Evolutionary conservation across 2,888 invertebrate species (phyloP).

Genomic region (Agapostemon virescens): DNA sequence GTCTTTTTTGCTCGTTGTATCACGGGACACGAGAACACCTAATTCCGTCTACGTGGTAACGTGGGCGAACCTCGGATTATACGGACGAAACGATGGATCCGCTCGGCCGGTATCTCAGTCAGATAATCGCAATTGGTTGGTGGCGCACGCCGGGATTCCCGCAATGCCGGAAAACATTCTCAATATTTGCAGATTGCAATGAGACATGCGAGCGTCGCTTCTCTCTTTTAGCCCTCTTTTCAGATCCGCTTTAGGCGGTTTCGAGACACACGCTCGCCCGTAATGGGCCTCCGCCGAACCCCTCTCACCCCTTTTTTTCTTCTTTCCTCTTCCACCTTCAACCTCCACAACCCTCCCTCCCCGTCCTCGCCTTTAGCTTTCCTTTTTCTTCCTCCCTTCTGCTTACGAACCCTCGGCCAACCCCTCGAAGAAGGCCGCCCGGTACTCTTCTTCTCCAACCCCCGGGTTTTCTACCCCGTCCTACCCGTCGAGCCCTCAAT

Average conservation of each 20-base stretch:
- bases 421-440: conserved; percentile 62
- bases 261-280: conserved; percentile 70
- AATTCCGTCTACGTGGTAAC: conserved; percentile 51
- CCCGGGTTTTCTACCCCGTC: conserved; percentile 50
- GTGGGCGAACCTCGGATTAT: conserved; percentile 50
- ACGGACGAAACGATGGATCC: conserved; percentile 60
- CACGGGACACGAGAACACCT: conserved; percentile 62
- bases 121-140: conserved; percentile 78
- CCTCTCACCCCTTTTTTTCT: conserved; percentile 8
- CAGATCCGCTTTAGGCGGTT: conserved; percentile 64
- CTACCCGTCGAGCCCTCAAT: conserved; percentile 69
- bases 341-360: conserved; percentile 5
- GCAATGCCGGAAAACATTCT: conserved; percentile 73
- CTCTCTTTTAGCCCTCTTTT: conserved; percentile 59
- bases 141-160: conserved; percentile 58
- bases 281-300: conserved; percentile 67
- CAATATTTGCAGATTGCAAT: conserved; percentile 71
- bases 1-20: conserved; percentile 61
- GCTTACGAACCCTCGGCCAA: conserved; percentile 62
- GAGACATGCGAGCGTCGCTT: conserved; percentile 70
- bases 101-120: conserved; percentile 66
- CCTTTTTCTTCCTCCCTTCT: conserved; percentile 43
- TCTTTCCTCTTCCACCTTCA: background rate
- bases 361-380: background rate
- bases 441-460: conserved; percentile 56